Evolutionary conservation across 2,113 vertebrate species (phyloP).

Genomic region (Mastomys natalensis): DNA sequence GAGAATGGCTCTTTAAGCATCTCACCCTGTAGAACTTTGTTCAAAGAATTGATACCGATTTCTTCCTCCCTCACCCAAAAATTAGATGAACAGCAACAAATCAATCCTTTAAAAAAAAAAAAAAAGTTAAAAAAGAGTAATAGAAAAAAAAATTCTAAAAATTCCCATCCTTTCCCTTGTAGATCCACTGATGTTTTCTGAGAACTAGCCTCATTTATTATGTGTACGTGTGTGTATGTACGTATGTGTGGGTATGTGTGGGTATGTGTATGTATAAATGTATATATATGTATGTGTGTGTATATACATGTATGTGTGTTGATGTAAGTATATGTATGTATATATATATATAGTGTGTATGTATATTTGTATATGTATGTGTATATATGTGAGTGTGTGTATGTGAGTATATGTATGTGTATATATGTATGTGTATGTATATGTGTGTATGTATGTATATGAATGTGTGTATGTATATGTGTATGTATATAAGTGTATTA

Average conservation of each 20-base stretch:
- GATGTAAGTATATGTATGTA: not conserved
- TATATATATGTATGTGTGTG: not conserved
- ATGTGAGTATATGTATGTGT: not conserved
- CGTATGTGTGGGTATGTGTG: no score
- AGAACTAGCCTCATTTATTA: not conserved
- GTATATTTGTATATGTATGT: not conserved
- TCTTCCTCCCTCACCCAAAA: not conserved
- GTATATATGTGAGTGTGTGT: fast-evolving
- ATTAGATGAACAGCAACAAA: conserved; percentile 2
- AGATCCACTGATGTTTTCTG: not conserved
- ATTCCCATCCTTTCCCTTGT: not conserved
- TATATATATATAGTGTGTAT: not conserved
- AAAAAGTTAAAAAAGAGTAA: not conserved
- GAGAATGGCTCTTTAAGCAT: conserved; percentile 9
- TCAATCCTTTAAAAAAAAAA: not conserved
- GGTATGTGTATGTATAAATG: not conserved
- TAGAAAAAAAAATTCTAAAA: not conserved
- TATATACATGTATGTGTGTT: not conserved
- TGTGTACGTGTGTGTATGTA: not conserved
- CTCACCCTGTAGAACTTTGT: conserved; percentile 40
- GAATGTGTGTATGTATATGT: not conserved
- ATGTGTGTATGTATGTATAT: not conserved
- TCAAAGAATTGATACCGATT: conserved; percentile 7
- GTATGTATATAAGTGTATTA: not conserved
- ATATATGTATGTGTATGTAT: not conserved